A percentile compares a stretch with the other conserved stretches of the same genome.
phyloP scores from a whole-genome alignment of 1,140 invertebrate genomes.

The Drosophila trapezifrons region DNA sequence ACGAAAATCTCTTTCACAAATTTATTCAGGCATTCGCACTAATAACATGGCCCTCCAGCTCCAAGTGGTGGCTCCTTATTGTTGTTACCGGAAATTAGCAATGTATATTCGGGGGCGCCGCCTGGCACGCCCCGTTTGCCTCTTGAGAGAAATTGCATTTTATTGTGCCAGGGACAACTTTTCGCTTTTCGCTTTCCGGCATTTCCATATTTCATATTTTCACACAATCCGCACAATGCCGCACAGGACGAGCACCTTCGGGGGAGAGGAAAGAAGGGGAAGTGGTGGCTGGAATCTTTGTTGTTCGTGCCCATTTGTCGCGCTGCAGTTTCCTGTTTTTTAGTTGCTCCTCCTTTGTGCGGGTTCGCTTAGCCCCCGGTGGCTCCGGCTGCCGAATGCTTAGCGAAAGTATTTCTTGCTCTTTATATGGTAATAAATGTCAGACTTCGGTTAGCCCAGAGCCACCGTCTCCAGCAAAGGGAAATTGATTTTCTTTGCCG shows the following conservation, averaged over 20 bases:
- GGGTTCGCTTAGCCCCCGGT: conserved; percentile 14
- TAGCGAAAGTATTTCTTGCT: conserved; percentile 59
- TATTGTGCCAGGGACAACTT: conserved; percentile 59
- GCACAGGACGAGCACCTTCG: conserved; percentile 19
- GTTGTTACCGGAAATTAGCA: conserved; percentile 60
- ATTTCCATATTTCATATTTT: conserved; percentile 67
- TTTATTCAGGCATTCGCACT: conserved; percentile 36
- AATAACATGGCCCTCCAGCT: conserved; percentile 25
- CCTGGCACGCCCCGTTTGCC: conserved; percentile 18
- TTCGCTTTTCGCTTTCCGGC: conserved; percentile 52
- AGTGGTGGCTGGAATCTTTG: conserved; percentile 12
- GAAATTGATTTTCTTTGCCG: conserved; percentile 78
- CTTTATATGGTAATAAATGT: conserved; percentile 81
- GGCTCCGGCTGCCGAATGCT: conserved; percentile 23
- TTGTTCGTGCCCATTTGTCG: conserved; percentile 60
- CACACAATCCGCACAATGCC: conserved; percentile 58
- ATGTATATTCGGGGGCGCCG: conserved; percentile 42
- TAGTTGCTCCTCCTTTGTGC: conserved; percentile 53
- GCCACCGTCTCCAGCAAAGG: conserved; percentile 28
- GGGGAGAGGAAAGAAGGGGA: too few species aligned
- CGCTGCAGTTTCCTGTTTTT: conserved; percentile 64
- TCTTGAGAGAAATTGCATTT: conserved; percentile 66
- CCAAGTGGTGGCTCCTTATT: conserved; percentile 32
- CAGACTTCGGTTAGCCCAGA: conserved; percentile 57
- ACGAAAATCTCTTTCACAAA: conserved; percentile 25